Evolutionary conservation across 2,113 vertebrate species (phyloP), one percentile per base, ranked within the genome.

Genomic region (Ailurus styani): DNA sequence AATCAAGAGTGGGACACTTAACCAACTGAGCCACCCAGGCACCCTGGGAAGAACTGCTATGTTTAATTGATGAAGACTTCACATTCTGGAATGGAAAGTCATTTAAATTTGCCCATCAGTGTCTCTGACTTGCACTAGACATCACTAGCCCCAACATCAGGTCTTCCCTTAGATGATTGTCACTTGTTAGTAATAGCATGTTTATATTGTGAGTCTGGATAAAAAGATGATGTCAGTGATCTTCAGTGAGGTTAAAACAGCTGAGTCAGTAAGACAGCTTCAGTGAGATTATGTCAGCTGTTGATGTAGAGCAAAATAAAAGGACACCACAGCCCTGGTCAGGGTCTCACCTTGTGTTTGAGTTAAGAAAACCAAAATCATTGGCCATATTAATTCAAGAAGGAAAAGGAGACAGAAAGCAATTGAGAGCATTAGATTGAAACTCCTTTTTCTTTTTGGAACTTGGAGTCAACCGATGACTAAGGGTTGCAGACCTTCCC

Each of bases 181-280:
- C 40, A 54, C 73, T 87, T 72, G 62, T 90, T 52, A 14, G 50
- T 54, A 72, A 92, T 83, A 85, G 77, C 15, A 27, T 15, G 54
- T 70, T 84, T 94, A 0, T 55, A 27, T 94, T 52, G 84, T 79
- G 77, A 64, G 31, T 55, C 54, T 81, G 68, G 45, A 40, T 91
- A 75, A 68, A 78, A 72, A 93, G 95, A 87, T 84, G 29, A 40
- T 83, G 21, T 66, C 93, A 92, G 73, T 84, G 87, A 45, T 85
- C 70, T 77, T 55, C 73, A 68, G 4, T 40, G 86, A 68, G 57
- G 27, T 23, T 29, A 50, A n/a, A n/a, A n/a, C n/a, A n/a, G n/a
- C n/a, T n/a, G n/a, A n/a, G n/a, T n/a, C n/a, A n/a, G n/a, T n/a
- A n/a, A n/a, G n/a, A n/a, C n/a, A n/a, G n/a, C 70, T 77, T 55